phyloP scores from a whole-genome alignment of 2,888 invertebrate species.

The Empis livida region DNA sequence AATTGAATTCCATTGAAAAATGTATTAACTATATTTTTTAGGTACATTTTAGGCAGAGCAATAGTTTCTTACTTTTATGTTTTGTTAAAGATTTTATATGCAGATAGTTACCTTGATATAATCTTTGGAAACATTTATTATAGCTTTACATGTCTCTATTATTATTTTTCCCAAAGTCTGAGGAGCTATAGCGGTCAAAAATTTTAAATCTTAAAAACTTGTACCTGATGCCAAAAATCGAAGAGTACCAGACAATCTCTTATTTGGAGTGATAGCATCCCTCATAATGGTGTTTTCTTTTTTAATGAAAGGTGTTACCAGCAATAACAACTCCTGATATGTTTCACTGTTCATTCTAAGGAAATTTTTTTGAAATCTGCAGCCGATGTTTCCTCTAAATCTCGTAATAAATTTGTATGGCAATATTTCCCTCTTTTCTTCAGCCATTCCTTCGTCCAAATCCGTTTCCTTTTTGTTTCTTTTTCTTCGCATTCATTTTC shows the following conservation, averaged over 20 bases:
- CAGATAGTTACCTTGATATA: neutral
- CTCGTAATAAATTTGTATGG: too few species aligned
- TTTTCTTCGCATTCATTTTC: too few species aligned
- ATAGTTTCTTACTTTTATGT: neutral
- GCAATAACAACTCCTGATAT: neutral
- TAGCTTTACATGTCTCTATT: slow-evolving; percentile 8
- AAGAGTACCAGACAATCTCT: slow-evolving; percentile 2
- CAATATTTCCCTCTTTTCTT: too few species aligned
- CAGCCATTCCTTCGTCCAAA: too few species aligned
- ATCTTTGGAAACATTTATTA: neutral
- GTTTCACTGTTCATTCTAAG: neutral
- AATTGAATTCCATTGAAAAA: neutral
- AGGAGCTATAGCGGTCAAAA: neutral
- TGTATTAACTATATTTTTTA: too few species aligned
- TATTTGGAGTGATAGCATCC: slow-evolving; percentile 3
- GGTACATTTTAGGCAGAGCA: neutral
- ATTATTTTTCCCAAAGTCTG: neutral
- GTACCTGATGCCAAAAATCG: slow-evolving; percentile 4
- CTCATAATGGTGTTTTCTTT: neutral
- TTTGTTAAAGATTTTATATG: neutral
- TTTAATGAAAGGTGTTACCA: neutral
- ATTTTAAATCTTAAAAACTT: neutral
- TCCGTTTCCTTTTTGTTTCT: too few species aligned
- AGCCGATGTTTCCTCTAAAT: neutral
- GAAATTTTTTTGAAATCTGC: slow-evolving; percentile 5